Base-by-base conservation (phyloP, 2,797 vertebrate species). In the Neosalanx taihuensis region DNA sequence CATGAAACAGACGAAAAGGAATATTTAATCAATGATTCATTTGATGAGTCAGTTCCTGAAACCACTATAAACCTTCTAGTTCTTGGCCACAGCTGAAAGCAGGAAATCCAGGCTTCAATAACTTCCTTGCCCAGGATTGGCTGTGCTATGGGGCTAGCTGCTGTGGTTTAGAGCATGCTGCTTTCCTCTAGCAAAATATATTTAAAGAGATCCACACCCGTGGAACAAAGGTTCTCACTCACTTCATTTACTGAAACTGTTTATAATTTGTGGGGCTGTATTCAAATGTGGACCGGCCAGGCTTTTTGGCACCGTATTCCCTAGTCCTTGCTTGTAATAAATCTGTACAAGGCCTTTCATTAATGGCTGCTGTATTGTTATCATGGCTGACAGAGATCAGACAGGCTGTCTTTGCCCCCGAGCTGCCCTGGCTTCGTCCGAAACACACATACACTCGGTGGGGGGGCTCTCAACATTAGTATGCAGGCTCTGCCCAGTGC, bases 51-150 rank as follows among this genome's bases (percentile, higher is more conserved):
- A 95, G 93, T 95, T 96, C 95, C 93, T 95, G 93, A 95, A 96
- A 96, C 95, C 93, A 93, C 94, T 94, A 93, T 92, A 94, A 94
- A 93, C 93, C 92, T 94, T 94, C 84, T 87, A 93, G 92, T 93
- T 95, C 92, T 95, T 95, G 94, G 94, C 95, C 92, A 87, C 90
- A 89, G 91, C 90, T 91, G 90, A 94, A 93, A 94, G 92, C 94
- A 97, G 96, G 96, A 98, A 96, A 96, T 96, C 94, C 94, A 94
- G 83, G 92, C 94, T 95, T 95, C 93, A 95, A 97, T 95, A 94
- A 95, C 96, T 98, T 98, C 95, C 97, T 96, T 93, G 97, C 92
- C 90, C 92, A 88, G 91, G 86, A 80, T 89, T 89, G 94, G 92
- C 93, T 88, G 80, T 91, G 85, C 91, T 90, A 56, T 17, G 15